phyloP scores from a whole-genome alignment of 2,113 vertebrate species.

The Hepsetus odoe region DNA sequence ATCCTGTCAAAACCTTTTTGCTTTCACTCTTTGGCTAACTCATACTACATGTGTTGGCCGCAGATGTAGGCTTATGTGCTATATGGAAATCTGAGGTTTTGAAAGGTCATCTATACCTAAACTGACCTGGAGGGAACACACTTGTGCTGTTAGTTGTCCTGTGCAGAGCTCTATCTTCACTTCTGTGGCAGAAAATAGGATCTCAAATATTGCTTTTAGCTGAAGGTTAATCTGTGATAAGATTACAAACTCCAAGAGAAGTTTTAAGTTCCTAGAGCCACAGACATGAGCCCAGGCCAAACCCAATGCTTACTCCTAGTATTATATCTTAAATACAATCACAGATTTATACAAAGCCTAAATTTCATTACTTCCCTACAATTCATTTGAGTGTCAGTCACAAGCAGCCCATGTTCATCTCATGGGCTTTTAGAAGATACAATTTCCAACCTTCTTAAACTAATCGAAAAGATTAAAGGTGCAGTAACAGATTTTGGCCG shows the following conservation, averaged over 20 bases:
- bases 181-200: neutral
- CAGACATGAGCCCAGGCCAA: neutral
- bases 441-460: too few relatives aligned
- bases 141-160: neutral
- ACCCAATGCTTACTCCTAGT: conserved; percentile 7
- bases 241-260: neutral
- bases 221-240: neutral
- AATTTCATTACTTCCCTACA: neutral
- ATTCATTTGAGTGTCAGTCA: neutral
- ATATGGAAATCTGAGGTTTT: neutral
- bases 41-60: neutral
- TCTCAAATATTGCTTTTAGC: neutral
- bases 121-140: neutral
- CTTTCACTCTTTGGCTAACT: too few relatives aligned
- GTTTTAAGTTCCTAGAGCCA: neutral
- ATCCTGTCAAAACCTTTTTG: neutral
- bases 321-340: neutral
- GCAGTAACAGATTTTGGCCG: too few relatives aligned
- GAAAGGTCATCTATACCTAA: neutral
- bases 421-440: neutral
- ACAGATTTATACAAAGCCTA: conserved; percentile 1
- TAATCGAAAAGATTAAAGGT: too few relatives aligned
- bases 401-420: neutral
- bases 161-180: neutral
- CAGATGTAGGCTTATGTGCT: neutral